A percentile compares a stretch with the other conserved stretches of the same genome.
Conservation (phyloP, 2,797 vertebrate genomes). For the Pantherophis alleghaniensis region DNA sequence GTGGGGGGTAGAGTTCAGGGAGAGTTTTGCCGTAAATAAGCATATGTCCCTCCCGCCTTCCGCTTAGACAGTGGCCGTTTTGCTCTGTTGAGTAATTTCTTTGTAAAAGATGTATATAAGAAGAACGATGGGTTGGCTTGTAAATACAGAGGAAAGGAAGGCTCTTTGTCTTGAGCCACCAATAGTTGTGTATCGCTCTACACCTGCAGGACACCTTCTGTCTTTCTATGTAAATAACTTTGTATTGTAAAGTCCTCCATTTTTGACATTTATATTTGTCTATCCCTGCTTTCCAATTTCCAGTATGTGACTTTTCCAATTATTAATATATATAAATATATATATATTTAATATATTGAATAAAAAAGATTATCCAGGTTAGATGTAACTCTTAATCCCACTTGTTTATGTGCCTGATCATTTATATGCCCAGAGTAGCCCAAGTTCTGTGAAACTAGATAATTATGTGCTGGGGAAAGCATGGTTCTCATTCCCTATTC, state of each 20-base stretch:
- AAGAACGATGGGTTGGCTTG: slow-evolving; percentile 33
- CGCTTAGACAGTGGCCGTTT: not conserved
- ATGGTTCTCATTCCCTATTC: too few species aligned
- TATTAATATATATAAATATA: slow-evolving; percentile 61
- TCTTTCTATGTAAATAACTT: slow-evolving; percentile 72
- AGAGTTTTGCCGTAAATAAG: not conserved
- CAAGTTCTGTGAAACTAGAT: not conserved
- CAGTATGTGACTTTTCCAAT: slow-evolving; percentile 73
- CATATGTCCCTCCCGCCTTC: not conserved
- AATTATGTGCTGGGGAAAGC: not conserved
- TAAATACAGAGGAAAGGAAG: slow-evolving; percentile 52
- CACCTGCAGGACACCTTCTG: slow-evolving; percentile 21
- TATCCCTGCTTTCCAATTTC: slow-evolving; percentile 68
- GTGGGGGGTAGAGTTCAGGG: not conserved
- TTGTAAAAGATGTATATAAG: slow-evolving; percentile 17
- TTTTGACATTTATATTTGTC: slow-evolving; percentile 76
- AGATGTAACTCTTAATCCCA: slow-evolving; percentile 50
- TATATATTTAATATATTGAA: slow-evolving; percentile 62
- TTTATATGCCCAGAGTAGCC: not conserved
- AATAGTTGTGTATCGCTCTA: not conserved
- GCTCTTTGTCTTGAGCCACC: slow-evolving; percentile 3
- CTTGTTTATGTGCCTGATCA: slow-evolving; percentile 9
- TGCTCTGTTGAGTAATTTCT: slow-evolving; percentile 9
- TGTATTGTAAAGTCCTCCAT: slow-evolving; percentile 65
- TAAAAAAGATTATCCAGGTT: slow-evolving; percentile 66